Percentiles rank a stretch among this genome's conserved stretches.
phyloP scores from a whole-genome alignment of 2,113 vertebrate species.

The Austrofundulus limnaeus region DNA sequence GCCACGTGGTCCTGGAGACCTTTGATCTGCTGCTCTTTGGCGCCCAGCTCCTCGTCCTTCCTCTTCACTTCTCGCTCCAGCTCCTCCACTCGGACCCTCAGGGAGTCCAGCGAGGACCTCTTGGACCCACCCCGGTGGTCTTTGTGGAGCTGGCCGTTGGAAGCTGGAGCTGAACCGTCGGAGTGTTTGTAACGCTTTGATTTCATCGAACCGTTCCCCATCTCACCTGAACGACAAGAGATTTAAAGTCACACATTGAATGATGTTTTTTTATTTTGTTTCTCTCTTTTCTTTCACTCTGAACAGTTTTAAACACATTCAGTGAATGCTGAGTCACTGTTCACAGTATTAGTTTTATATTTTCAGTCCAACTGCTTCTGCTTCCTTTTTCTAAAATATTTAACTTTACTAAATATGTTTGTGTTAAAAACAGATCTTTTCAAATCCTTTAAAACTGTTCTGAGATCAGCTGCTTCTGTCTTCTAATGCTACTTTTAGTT shows the following conservation, averaged over 20 bases:
- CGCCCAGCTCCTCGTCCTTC: conserved; percentile 82
- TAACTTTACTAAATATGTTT: too few species aligned
- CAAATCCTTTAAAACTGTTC: too few species aligned
- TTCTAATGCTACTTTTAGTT: too few species aligned
- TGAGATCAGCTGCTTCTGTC: too few species aligned
- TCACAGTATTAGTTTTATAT: too few species aligned
- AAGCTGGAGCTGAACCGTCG: conserved; percentile 58
- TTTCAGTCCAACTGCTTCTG: too few species aligned
- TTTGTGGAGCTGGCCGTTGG: conserved; percentile 56
- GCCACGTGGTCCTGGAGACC: conserved; percentile 84
- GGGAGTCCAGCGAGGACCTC: conserved; percentile 62
- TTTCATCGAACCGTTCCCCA: conserved; percentile 90
- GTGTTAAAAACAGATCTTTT: too few species aligned
- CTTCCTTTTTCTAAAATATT: too few species aligned
- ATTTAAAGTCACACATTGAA: not conserved
- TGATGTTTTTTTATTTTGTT: too few species aligned
- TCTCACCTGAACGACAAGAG: conserved; percentile 53
- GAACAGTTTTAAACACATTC: not conserved
- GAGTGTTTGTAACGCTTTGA: conserved; percentile 83
- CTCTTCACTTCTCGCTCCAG: conserved; percentile 83
- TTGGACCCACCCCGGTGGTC: conserved; percentile 35
- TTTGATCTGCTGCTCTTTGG: conserved; percentile 78
- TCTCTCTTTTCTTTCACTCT: not conserved
- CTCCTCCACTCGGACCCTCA: conserved; percentile 80
- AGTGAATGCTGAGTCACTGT: too few species aligned